phyloP scores from a whole-genome alignment of 2,888 invertebrate species.

The Scaptomyza caliginosa region DNA sequence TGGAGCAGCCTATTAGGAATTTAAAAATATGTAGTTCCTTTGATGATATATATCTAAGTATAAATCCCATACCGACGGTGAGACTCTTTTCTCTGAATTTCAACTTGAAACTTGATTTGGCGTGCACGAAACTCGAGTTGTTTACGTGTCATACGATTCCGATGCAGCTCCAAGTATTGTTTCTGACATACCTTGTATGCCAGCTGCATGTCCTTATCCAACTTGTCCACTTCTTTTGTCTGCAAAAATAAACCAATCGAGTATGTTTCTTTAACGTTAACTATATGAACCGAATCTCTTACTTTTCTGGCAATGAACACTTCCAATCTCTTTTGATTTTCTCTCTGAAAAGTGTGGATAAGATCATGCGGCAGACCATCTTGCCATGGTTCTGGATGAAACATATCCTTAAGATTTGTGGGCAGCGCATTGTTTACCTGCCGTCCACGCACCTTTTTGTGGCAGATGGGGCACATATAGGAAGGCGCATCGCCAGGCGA shows the following conservation, averaged over 20 bases:
- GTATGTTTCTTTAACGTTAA: neutral
- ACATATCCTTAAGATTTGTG: conserved; percentile 68
- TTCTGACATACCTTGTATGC: conserved; percentile 38
- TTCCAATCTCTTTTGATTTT: conserved; percentile 56
- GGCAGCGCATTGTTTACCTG: conserved; percentile 72
- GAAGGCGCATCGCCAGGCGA: conserved; percentile 45
- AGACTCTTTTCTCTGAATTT: conserved; percentile 1
- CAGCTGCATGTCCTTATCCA: conserved; percentile 30
- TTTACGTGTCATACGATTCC: conserved; percentile 39
- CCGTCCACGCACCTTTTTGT: conserved; percentile 57
- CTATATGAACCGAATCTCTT: neutral
- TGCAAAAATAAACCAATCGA: neutral
- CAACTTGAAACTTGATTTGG: conserved; percentile 36
- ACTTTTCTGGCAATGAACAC: conserved; percentile 58
- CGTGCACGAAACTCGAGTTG: conserved; percentile 36
- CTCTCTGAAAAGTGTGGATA: conserved; percentile 64
- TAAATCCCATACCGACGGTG: conserved; percentile 19
- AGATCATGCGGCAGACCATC: conserved; percentile 46
- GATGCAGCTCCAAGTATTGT: conserved; percentile 33
- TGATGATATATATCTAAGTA: neutral
- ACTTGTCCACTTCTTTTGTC: conserved; percentile 28
- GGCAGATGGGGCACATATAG: conserved; percentile 70
- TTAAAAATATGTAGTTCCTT: neutral
- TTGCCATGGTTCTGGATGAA: conserved; percentile 76
- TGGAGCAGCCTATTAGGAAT: neutral